These are phyloP conservation scores for Telmatherina bonti DNA, from an alignment of 2,797 vertebrate species.

Conservation along the genomic window DNA sequence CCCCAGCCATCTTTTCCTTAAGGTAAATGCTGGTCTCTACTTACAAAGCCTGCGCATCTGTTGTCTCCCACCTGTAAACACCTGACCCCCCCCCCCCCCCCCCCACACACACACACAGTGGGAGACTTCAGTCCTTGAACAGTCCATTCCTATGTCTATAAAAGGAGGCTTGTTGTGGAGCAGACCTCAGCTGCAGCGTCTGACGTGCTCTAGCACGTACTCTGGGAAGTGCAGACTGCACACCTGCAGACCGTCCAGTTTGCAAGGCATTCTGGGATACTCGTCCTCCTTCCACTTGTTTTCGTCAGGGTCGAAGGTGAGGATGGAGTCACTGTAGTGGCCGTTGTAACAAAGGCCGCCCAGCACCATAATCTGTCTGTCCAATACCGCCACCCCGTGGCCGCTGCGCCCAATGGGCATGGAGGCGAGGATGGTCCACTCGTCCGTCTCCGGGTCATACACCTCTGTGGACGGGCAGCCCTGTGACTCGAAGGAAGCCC, in stretches of 20 bases:
- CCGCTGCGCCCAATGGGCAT: constrained; percentile 99
- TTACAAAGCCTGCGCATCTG: constrained; percentile 67
- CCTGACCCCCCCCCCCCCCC: constrained; percentile 47
- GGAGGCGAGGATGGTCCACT: constrained; percentile 98
- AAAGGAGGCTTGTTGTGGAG: constrained; percentile 46
- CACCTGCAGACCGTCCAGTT: constrained; percentile 98
- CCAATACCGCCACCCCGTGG: constrained; percentile 96
- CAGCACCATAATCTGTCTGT: constrained; percentile 98
- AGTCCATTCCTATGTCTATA: constrained; percentile 41
- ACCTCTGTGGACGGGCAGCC: constrained; percentile 99
- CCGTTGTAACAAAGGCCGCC: constrained; percentile 98
- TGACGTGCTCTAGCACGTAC: constrained; percentile 95
- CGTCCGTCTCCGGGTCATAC: constrained; percentile 95
- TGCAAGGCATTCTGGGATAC: constrained; percentile 99
- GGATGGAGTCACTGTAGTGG: constrained; percentile 99
- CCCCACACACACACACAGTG: too few species aligned
- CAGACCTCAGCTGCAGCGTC: constrained; percentile 92
- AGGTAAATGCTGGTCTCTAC: constrained; percentile 74
- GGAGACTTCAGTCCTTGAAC: constrained; percentile 35
- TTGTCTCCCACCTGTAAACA: constrained; percentile 67
- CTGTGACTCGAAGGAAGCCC: constrained; percentile 98
- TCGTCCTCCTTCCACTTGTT: constrained; percentile 99
- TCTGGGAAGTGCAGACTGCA: constrained; percentile 99
- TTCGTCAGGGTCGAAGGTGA: constrained; percentile 97
- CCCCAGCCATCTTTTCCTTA: constrained; percentile 48